Base-by-base conservation (phyloP, 2,888 invertebrate species). In the Apomyelois bistriatella region DNA sequence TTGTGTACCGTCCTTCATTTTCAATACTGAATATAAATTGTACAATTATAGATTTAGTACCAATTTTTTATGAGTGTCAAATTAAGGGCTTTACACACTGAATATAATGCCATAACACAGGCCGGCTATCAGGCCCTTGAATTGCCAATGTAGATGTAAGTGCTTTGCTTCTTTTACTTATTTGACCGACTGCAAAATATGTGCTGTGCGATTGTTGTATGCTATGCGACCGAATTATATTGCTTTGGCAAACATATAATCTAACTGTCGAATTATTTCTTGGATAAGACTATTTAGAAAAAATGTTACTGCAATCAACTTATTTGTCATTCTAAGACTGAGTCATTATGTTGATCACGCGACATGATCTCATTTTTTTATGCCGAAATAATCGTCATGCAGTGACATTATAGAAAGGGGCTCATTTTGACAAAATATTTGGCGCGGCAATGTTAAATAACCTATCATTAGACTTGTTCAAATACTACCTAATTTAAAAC, bases 91-190 rank as follows among this genome's bases (percentile, higher is more conserved):
- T n/a, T n/a, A n/a, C 16, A 50, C 32, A 32, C 30, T 16, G 5
- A 37, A 48, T 17, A n/a, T n/a, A 10, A 17, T 42, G 35, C n/a
- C 22, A 22, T 17, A 22, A n/a, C 1, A 17, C 12, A 6, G 13
- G 15, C 37, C 10, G n/a, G n/a, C n/a, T n/a, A n/a, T n/a, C 2
- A 22, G 5, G 22, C 5, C 22, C 22, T n/a, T n/a, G 35, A 32
- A 35, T 74, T 76, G 80, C 78, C 80, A 79, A 79, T 71, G 67
- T 78, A 77, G 76, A 66, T 61, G 48, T 78, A 79, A 76, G 79
- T 62, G 76, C 78, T 80, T 74, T 61, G 71, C 73, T 70, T 68
- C 46, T 58, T 52, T 51, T 48, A 22, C 36, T 35, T 50, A 53
- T 51, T 61, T 59, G 57, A 58, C 54, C 51, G 50, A 61, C 51